Conservation (phyloP, 1,140 invertebrate species). For the Drosophila ambigua region DNA sequence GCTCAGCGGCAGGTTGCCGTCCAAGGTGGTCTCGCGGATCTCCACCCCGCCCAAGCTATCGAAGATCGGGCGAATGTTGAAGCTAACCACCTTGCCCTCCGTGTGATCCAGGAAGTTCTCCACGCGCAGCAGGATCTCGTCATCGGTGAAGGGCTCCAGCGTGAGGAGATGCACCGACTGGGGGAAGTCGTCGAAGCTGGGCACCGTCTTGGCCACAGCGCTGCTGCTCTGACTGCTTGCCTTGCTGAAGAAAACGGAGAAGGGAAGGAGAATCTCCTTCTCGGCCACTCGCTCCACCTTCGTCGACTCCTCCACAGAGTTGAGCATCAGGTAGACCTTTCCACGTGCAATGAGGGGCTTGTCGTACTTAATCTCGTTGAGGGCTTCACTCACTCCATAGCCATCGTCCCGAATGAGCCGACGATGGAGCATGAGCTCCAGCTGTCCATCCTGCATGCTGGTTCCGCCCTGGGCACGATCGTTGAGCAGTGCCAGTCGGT, state of each 20-base stretch:
- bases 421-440: constrained; percentile 95
- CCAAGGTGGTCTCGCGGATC: constrained; percentile 73
- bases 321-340: constrained; percentile 87
- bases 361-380: constrained; percentile 93
- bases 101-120: constrained; percentile 93
- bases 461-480: constrained; percentile 95
- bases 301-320: constrained; percentile 75
- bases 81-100: constrained; percentile 87
- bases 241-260: constrained; percentile 77
- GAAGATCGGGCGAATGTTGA: constrained; percentile 66
- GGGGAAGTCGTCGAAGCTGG: constrained; percentile 84
- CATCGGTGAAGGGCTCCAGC: constrained; percentile 91
- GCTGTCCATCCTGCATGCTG: constrained; percentile 89
- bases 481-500: constrained; percentile 88
- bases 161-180: constrained; percentile 93
- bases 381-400: constrained; percentile 96
- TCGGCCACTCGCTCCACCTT: constrained; percentile 50
- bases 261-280: constrained; percentile 66
- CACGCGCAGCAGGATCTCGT: constrained; percentile 90
- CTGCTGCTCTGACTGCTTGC: constrained; percentile 73
- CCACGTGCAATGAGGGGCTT: constrained; percentile 93
- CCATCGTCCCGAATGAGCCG: constrained; percentile 95
- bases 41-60: constrained; percentile 46
- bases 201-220: constrained; percentile 44
- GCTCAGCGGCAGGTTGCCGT: constrained; percentile 62